A percentile compares a stretch with the other conserved stretches of the same genome.
Evolutionary conservation across 2,113 vertebrate genomes (phyloP).

Genomic region (Epinephelus moara): DNA sequence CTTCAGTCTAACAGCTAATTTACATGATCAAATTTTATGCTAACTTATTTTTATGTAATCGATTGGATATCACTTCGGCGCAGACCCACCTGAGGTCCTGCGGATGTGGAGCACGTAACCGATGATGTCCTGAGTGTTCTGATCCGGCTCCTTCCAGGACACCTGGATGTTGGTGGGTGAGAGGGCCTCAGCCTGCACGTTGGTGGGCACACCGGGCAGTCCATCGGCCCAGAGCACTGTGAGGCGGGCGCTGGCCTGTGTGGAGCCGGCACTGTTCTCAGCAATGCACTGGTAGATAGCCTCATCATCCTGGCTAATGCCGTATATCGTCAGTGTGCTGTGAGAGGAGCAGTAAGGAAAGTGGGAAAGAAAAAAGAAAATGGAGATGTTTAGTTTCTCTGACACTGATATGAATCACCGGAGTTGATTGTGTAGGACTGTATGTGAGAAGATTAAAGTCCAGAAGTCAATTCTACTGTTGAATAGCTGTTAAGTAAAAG

Average conservation of each 20-base stretch:
- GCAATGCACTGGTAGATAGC: conserved; percentile 99
- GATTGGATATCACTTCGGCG: not conserved
- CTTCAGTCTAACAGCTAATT: not conserved
- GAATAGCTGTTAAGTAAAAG: not conserved
- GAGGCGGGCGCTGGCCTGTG: conserved; percentile 95
- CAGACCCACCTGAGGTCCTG: conserved; percentile 87
- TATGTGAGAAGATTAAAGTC: not conserved
- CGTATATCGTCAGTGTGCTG: conserved; percentile 94
- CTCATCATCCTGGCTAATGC: conserved; percentile 94
- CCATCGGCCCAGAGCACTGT: conserved; percentile 96
- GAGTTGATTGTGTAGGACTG: not conserved
- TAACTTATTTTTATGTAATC: not conserved
- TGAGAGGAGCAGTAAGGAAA: conserved; percentile 24
- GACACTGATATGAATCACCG: not conserved
- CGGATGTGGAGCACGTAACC: conserved; percentile 97
- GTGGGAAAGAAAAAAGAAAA: not conserved
- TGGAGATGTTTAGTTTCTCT: conserved; percentile 23
- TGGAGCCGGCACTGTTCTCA: conserved; percentile 96
- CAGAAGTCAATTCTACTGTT: not conserved
- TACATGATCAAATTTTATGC: not conserved
- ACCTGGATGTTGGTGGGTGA: conserved; percentile 93
- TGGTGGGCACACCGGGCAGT: conserved; percentile 90
- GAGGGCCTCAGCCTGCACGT: conserved; percentile 88
- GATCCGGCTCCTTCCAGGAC: conserved; percentile 92
- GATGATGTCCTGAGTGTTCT: conserved; percentile 96